These are phyloP conservation scores for Pheosia tremula DNA, from an alignment of 2,888 invertebrate species.

Conservation along the genomic window DNA sequence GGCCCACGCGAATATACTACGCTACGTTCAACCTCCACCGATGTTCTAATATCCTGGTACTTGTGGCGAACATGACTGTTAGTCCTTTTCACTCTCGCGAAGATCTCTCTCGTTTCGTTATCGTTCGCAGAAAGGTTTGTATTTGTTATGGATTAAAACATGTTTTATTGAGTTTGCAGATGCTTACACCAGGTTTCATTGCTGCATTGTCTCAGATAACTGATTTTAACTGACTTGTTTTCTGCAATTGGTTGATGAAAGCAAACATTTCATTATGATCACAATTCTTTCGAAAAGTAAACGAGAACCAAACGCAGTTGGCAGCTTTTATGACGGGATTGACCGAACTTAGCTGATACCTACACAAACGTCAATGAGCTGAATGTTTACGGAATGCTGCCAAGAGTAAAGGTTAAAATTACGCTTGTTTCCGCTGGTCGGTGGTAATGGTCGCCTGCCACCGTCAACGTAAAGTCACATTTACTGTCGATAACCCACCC, in stretches of 20 bases:
- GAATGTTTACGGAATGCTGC: conserved; percentile 51
- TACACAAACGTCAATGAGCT: conserved; percentile 35
- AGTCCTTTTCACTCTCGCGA: conserved; percentile 50
- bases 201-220: background rate
- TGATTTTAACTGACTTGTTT: background rate
- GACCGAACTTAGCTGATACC: conserved; percentile 12
- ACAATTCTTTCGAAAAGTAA: background rate
- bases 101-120: conserved; percentile 21
- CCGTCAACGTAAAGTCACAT: conserved; percentile 50
- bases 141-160: background rate
- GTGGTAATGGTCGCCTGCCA: conserved; percentile 14
- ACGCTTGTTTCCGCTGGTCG: conserved; percentile 44
- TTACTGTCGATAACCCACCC: conserved; percentile 36
- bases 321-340: conserved; percentile 10
- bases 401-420: conserved; percentile 48
- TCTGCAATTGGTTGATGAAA: background rate
- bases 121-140: conserved; percentile 12
- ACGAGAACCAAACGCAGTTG: background rate
- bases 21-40: conserved; percentile 72
- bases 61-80: conserved; percentile 53
- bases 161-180: background rate
- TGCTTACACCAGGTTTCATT: conserved; percentile 2
- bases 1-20: conserved; percentile 81
- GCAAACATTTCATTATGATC: background rate
- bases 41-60: conserved; percentile 73